phyloP scores from a whole-genome alignment of 2,888 invertebrate genomes.

The Lithophane ornitopus region DNA sequence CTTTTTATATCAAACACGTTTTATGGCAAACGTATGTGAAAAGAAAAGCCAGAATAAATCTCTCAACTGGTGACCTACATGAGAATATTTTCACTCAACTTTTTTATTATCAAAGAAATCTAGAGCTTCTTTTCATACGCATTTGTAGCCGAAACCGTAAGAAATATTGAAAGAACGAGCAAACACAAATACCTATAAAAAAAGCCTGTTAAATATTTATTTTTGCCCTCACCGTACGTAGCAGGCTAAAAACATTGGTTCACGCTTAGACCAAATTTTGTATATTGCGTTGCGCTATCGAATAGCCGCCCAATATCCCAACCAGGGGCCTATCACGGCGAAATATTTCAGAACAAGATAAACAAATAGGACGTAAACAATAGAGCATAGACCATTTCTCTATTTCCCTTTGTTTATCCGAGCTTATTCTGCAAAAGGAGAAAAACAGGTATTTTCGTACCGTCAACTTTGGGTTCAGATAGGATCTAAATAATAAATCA shows the following conservation, averaged over 20 bases:
- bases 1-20: background rate
- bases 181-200: background rate
- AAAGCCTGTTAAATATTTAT: slow-evolving; percentile 26
- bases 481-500: slow-evolving; percentile 58
- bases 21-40: background rate
- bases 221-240: slow-evolving; percentile 12
- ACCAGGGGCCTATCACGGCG: slow-evolving; percentile 32
- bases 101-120: too few relatives aligned
- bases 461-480: slow-evolving; percentile 43
- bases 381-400: slow-evolving; percentile 33
- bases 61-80: background rate
- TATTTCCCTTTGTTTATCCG: slow-evolving; percentile 42
- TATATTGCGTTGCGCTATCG: slow-evolving; percentile 40
- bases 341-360: slow-evolving; percentile 61
- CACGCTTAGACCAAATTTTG: slow-evolving; percentile 37
- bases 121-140: background rate
- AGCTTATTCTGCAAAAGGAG: slow-evolving; percentile 29
- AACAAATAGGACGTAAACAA: slow-evolving; percentile 57
- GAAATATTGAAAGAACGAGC: background rate
- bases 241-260: slow-evolving; percentile 35
- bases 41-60: background rate
- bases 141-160: background rate
- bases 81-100: background rate
- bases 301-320: slow-evolving; percentile 41
- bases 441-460: slow-evolving; percentile 47